phyloP scores from a whole-genome alignment of 2,888 invertebrate species.

The Charanyca ferruginea region DNA sequence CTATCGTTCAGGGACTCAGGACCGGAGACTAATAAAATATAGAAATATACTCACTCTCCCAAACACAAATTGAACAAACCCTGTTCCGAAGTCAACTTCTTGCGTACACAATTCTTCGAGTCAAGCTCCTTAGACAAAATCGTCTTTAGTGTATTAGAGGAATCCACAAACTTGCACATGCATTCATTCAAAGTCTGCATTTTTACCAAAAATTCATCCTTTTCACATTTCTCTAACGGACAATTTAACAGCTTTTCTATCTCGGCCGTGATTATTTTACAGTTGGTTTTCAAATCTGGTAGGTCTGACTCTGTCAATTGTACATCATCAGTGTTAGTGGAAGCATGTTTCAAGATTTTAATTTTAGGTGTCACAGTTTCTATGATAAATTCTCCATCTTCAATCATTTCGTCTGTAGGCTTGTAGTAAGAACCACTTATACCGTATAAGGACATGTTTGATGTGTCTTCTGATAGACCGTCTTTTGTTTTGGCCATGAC shows the following conservation, averaged over 20 bases:
- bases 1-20: too few relatives aligned
- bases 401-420: constrained; percentile 72
- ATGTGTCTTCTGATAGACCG: constrained; percentile 73
- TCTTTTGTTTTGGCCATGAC: constrained; percentile 86
- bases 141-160: constrained; percentile 82
- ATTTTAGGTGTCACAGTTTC: constrained; percentile 83
- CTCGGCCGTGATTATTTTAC: constrained; percentile 72
- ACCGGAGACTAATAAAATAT: too few relatives aligned
- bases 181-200: constrained; percentile 83
- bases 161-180: constrained; percentile 85
- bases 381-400: constrained; percentile 83
- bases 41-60: constrained; percentile 78
- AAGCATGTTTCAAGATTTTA: constrained; percentile 80
- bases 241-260: constrained; percentile 75
- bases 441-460: constrained; percentile 59
- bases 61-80: constrained; percentile 78
- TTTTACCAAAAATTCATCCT: constrained; percentile 76
- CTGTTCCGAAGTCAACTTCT: constrained; percentile 68
- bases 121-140: constrained; percentile 80
- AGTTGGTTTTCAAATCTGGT: constrained; percentile 74
- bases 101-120: constrained; percentile 70
- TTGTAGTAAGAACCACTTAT: constrained; percentile 81
- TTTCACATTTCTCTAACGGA: constrained; percentile 68
- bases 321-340: constrained; percentile 78
- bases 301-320: constrained; percentile 76